Conservation (phyloP, 2,797 vertebrate species). For the Natrix natrix region DNA sequence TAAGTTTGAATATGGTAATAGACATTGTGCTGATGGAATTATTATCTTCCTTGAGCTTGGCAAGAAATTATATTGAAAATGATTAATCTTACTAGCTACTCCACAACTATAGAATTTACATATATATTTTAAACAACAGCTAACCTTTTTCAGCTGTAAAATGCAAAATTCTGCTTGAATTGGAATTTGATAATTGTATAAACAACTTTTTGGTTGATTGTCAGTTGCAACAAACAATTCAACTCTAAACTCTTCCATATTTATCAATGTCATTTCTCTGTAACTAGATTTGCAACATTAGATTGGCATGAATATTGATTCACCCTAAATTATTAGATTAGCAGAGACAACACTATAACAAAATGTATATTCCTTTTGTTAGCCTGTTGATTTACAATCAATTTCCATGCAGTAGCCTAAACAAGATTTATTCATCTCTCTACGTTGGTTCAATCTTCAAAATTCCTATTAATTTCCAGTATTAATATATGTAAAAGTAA, state of each 20-base stretch:
- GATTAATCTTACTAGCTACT: neutral
- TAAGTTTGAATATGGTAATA: neutral
- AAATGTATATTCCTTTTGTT: neutral
- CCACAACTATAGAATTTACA: neutral
- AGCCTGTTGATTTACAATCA: neutral
- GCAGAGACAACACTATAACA: slow-evolving; percentile 4
- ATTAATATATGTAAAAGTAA: neutral
- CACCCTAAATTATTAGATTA: neutral
- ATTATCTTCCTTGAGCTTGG: neutral
- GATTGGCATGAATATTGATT: neutral
- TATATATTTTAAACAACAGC: neutral
- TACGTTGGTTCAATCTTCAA: neutral
- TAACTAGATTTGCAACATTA: neutral
- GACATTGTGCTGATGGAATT: neutral
- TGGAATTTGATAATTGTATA: neutral
- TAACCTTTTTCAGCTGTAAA: neutral
- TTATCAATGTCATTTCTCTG: neutral
- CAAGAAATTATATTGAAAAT: neutral
- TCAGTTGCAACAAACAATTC: neutral
- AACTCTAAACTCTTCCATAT: neutral
- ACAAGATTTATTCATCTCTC: neutral
- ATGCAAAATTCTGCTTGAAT: neutral
- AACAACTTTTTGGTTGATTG: neutral
- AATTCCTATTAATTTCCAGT: neutral
- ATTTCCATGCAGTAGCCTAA: neutral